Percentiles rank a stretch among this genome's conserved stretches.
These are phyloP conservation scores for Cheumatopsyche charites DNA, from an alignment of 1,140 invertebrate genomes.

Conservation along the genomic window DNA sequence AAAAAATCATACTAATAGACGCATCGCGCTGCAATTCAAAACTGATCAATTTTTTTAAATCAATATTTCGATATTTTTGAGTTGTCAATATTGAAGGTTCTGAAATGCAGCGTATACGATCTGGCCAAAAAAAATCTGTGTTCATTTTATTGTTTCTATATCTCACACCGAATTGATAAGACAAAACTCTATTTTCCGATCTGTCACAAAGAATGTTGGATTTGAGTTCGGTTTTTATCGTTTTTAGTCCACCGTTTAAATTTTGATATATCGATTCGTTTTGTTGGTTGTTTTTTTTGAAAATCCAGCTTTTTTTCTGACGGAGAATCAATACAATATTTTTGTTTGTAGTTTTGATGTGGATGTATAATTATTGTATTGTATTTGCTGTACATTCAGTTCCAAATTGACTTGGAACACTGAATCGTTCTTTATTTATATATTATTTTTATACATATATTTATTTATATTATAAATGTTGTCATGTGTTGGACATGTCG, in stretches of 20 bases:
- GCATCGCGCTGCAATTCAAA: slow-evolving; percentile 33
- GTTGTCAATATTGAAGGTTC: no score
- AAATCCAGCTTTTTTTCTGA: slow-evolving; percentile 25
- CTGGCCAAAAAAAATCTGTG: slow-evolving; percentile 45
- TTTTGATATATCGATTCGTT: no score
- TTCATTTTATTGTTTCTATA: slow-evolving; percentile 46
- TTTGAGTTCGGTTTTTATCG: slow-evolving; percentile 25
- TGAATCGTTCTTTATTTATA: slow-evolving; percentile 46
- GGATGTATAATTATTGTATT: slow-evolving; percentile 48
- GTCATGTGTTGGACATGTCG: slow-evolving; percentile 49
- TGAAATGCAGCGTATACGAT: slow-evolving; percentile 30
- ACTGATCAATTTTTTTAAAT: no score
- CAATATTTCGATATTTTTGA: no score
- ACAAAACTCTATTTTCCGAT: slow-evolving; percentile 30
- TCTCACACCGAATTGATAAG: slow-evolving; percentile 39
- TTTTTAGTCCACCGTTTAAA: background rate
- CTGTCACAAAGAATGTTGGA: slow-evolving; percentile 41
- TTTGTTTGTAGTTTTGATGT: slow-evolving; percentile 48
- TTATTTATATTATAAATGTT: slow-evolving; percentile 43
- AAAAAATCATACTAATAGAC: slow-evolving; percentile 38
- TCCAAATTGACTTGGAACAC: slow-evolving; percentile 50
- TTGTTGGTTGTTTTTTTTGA: background rate
- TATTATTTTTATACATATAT: slow-evolving; percentile 30
- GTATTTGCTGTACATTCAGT: slow-evolving; percentile 49
- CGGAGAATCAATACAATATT: slow-evolving; percentile 24